Evolutionary conservation across 2,797 vertebrate genomes (phyloP).

Genomic region (Australoheros facetus): DNA sequence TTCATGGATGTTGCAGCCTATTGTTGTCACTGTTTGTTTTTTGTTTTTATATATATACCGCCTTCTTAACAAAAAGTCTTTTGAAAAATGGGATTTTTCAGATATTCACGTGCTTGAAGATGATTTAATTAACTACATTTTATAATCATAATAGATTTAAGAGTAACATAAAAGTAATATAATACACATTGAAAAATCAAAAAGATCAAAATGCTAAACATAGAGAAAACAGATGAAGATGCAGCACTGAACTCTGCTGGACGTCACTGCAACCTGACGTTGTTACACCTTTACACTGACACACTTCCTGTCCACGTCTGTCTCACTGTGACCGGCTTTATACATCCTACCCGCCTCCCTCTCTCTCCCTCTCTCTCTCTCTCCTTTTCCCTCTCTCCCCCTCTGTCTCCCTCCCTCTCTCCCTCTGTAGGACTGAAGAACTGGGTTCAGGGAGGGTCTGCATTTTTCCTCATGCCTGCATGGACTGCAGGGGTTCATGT

Average conservation of each 20-base stretch:
- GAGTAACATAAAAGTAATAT: too few relatives aligned
- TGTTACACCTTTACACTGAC: neutral
- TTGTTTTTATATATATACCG: neutral
- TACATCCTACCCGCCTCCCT: neutral
- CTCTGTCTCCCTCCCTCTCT: conserved; percentile 2
- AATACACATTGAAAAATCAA: too few relatives aligned
- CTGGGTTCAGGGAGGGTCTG: conserved; percentile 48
- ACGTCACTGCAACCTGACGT: neutral
- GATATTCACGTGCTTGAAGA: neutral
- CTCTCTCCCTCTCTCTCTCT: neutral
- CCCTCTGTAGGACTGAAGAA: conserved; percentile 81
- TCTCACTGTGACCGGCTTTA: conserved; percentile 20
- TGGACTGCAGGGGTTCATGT: neutral
- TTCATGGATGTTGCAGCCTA: neutral
- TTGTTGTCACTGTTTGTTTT: neutral
- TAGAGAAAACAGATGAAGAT: neutral
- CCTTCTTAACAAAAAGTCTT: neutral
- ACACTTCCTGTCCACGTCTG: conserved; percentile 37
- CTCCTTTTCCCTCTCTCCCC: neutral
- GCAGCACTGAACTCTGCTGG: neutral
- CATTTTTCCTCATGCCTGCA: neutral
- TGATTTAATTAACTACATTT: too few relatives aligned
- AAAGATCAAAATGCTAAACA: neutral
- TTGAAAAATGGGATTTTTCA: neutral
- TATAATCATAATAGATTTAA: too few relatives aligned